Evolutionary conservation across 2,113 vertebrate species (phyloP).

Genomic region (Engystomops pustulosus): DNA sequence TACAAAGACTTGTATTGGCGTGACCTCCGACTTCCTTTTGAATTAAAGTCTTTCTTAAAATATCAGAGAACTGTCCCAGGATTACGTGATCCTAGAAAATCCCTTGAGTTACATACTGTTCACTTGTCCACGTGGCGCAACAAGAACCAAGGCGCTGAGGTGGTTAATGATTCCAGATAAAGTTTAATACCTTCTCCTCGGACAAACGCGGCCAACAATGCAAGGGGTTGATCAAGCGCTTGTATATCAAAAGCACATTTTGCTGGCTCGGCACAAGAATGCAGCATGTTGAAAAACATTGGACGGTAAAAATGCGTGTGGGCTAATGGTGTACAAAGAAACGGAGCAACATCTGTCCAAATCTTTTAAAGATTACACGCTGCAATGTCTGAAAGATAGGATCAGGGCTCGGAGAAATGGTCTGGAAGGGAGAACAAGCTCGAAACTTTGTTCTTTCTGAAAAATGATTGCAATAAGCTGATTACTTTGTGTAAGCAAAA

Average conservation of each 20-base stretch:
- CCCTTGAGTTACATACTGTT: neutral
- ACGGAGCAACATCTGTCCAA: conserved; percentile 56
- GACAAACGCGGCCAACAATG: conserved; percentile 13
- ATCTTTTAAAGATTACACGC: conserved; percentile 57
- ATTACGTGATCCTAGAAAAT: neutral
- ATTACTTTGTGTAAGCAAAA: conserved; percentile 30
- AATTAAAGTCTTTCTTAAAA: neutral
- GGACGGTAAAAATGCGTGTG: conserved; percentile 51
- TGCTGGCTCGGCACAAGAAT: conserved; percentile 41
- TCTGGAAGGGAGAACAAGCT: conserved; percentile 8
- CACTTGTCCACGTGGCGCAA: neutral
- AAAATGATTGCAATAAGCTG: conserved; percentile 30
- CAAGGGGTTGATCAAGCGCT: conserved; percentile 45
- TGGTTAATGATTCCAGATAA: conserved; percentile 6
- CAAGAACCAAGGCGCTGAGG: neutral
- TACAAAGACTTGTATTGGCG: neutral
- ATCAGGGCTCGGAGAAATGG: conserved; percentile 50
- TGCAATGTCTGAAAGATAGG: conserved; percentile 52
- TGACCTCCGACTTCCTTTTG: neutral
- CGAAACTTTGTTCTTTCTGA: conserved; percentile 34
- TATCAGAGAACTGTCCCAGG: no score
- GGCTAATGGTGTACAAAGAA: conserved; percentile 53
- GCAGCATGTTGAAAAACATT: conserved; percentile 45
- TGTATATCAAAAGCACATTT: conserved; percentile 57
- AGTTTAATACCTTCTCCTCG: conserved; percentile 3